These are phyloP conservation scores for Oenanthe oenanthe DNA, from an alignment of 2,113 vertebrate genomes.

Conservation along the genomic window DNA sequence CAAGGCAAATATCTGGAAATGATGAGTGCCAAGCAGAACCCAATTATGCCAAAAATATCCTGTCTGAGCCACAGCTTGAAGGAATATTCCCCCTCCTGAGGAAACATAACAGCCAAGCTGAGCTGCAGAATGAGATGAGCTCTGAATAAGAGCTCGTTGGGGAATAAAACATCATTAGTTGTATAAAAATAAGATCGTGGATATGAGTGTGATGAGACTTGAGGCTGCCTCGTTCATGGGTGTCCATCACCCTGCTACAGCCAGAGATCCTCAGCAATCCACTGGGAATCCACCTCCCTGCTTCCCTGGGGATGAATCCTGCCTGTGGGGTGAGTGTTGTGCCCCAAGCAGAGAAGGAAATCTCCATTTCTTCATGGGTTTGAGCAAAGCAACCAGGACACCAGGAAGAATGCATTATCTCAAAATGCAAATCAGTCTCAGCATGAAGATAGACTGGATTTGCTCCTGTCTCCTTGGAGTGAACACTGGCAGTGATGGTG, in stretches of 20 bases:
- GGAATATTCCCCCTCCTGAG: background rate
- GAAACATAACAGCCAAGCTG: background rate
- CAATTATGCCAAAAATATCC: background rate
- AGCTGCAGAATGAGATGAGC: background rate
- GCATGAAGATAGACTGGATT: background rate
- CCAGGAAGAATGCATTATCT: background rate
- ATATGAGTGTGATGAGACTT: background rate
- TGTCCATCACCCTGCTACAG: background rate
- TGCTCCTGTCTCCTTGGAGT: background rate
- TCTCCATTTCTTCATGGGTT: background rate
- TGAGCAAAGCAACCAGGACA: background rate
- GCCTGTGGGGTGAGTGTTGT: background rate
- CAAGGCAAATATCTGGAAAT: background rate
- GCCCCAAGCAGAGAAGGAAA: background rate
- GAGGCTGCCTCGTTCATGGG: background rate
- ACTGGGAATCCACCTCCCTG: background rate
- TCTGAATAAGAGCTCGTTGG: background rate
- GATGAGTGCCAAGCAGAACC: background rate
- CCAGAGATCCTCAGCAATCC: background rate
- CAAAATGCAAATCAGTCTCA: background rate
- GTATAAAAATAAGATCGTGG: background rate
- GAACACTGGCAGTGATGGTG: background rate
- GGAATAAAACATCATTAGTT: background rate
- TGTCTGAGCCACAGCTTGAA: background rate
- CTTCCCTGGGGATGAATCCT: background rate